Evolutionary conservation across 2,888 invertebrate genomes (phyloP).

Genomic region (Noctua fimbriata): DNA sequence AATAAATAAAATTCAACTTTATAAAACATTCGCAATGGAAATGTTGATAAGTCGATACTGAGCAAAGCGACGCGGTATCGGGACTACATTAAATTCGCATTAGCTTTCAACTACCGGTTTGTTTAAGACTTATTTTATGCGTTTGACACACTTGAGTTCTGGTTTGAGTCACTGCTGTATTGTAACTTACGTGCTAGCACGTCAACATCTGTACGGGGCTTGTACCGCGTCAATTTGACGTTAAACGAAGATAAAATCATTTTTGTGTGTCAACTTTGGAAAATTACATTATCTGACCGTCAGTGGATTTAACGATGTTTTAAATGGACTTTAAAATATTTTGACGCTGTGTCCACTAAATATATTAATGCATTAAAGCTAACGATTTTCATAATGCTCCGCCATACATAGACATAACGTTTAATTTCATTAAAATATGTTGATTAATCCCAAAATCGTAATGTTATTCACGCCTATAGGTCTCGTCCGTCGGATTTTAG

Average conservation of each 20-base stretch:
- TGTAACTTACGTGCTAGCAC: conserved; percentile 58
- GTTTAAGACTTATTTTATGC: conserved; percentile 75
- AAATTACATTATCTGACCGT: conserved; percentile 27
- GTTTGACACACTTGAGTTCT: conserved; percentile 75
- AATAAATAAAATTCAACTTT: conserved; percentile 67
- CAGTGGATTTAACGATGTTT: conserved; percentile 30
- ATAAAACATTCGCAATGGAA: conserved; percentile 74
- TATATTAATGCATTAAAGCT: conserved; percentile 48
- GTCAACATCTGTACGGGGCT: conserved; percentile 23
- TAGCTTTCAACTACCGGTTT: conserved; percentile 81
- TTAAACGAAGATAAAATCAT: conserved; percentile 35
- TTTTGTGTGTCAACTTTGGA: conserved; percentile 34
- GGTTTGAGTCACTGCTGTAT: conserved; percentile 64
- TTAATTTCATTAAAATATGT: conserved; percentile 67
- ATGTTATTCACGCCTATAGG: conserved; percentile 67
- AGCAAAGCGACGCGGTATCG: conserved; percentile 79
- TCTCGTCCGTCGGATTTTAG: conserved; percentile 52
- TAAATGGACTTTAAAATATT: conserved; percentile 36
- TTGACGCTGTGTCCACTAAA: conserved; percentile 23
- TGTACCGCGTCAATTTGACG: conserved; percentile 41
- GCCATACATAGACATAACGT: conserved; percentile 44
- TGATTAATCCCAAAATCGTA: conserved; percentile 65
- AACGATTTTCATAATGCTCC: conserved; percentile 48
- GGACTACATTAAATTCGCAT: conserved; percentile 85
- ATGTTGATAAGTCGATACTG: conserved; percentile 73